phyloP scores from a whole-genome alignment of 2,888 invertebrate genomes.

The Oxytorus armatus region DNA sequence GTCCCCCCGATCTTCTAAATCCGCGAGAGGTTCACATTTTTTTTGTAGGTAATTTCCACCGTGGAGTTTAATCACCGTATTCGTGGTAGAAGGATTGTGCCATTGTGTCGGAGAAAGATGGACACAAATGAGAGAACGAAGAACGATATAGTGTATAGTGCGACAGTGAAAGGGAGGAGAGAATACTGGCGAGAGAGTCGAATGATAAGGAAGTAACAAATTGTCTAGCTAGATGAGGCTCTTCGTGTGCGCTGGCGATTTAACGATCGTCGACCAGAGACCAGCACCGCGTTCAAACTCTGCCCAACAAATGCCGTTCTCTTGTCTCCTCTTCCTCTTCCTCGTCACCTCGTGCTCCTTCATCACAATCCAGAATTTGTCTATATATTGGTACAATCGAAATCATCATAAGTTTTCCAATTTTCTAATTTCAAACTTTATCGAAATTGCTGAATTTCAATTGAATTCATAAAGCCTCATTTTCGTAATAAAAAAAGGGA shows the following conservation, averaged over 20 bases:
- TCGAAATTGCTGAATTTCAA: too few relatives aligned
- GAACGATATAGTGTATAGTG: slow-evolving; percentile 32
- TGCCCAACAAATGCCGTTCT: slow-evolving; percentile 22
- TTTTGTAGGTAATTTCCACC: slow-evolving; percentile 22
- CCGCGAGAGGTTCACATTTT: neutral
- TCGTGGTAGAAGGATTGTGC: slow-evolving; percentile 32
- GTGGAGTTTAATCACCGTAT: slow-evolving; percentile 30
- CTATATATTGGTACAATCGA: slow-evolving; percentile 28
- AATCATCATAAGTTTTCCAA: slow-evolving; percentile 8
- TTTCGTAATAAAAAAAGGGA: neutral
- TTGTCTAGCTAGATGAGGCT: slow-evolving; percentile 79
- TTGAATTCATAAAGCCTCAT: too few relatives aligned
- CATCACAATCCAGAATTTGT: neutral
- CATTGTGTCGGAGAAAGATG: slow-evolving; percentile 34
- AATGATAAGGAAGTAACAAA: slow-evolving; percentile 83
- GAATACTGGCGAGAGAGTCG: slow-evolving; percentile 68
- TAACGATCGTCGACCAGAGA: slow-evolving; percentile 60
- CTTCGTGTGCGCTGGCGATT: slow-evolving; percentile 63
- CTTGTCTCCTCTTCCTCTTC: slow-evolving; percentile 27
- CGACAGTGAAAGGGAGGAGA: slow-evolving; percentile 61
- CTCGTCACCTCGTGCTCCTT: slow-evolving; percentile 1
- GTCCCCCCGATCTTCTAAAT: too few relatives aligned
- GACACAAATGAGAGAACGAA: slow-evolving; percentile 38
- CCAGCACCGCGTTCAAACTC: slow-evolving; percentile 50
- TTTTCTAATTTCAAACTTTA: neutral